Conservation (phyloP, 1,140 invertebrate species). For the Drosophila biarmipes region DNA sequence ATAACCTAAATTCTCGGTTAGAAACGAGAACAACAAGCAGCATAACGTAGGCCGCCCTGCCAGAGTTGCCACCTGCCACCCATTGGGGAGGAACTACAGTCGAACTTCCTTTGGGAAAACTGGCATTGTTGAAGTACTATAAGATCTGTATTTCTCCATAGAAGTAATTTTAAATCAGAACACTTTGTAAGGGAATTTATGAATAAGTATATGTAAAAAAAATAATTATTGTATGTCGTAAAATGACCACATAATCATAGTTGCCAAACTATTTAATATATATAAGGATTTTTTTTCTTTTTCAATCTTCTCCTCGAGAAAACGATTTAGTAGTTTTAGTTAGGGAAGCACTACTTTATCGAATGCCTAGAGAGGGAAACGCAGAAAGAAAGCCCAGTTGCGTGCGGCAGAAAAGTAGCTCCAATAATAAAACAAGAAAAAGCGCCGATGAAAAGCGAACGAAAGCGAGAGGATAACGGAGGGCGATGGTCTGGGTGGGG, state of each 20-base stretch:
- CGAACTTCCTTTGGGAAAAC: not conserved
- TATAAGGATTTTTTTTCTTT: not conserved
- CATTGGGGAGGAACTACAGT: constrained; percentile 20
- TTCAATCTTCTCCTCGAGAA: too few relatives aligned
- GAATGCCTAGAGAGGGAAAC: constrained; percentile 10
- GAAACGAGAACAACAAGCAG: constrained; percentile 40
- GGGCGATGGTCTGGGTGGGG: constrained; percentile 26
- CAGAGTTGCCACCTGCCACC: constrained; percentile 51
- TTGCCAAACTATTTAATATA: not conserved
- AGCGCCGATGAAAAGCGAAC: constrained; percentile 60
- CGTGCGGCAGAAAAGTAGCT: constrained; percentile 64
- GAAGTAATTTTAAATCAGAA: not conserved
- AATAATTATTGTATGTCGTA: too few relatives aligned
- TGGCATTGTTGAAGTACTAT: not conserved
- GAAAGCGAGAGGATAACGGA: constrained; percentile 43
- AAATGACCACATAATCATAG: not conserved
- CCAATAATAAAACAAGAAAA: constrained; percentile 60
- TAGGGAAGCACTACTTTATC: constrained; percentile 8
- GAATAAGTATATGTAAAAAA: too few relatives aligned
- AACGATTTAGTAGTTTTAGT: not conserved
- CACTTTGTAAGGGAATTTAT: too few relatives aligned
- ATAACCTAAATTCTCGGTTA: constrained; percentile 66
- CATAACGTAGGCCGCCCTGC: constrained; percentile 27
- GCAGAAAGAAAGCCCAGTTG: constrained; percentile 53
- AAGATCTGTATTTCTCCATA: not conserved